These are phyloP conservation scores for Lethenteron reissneri DNA, from an alignment of 2,113 vertebrate genomes.

Conservation along the genomic window DNA sequence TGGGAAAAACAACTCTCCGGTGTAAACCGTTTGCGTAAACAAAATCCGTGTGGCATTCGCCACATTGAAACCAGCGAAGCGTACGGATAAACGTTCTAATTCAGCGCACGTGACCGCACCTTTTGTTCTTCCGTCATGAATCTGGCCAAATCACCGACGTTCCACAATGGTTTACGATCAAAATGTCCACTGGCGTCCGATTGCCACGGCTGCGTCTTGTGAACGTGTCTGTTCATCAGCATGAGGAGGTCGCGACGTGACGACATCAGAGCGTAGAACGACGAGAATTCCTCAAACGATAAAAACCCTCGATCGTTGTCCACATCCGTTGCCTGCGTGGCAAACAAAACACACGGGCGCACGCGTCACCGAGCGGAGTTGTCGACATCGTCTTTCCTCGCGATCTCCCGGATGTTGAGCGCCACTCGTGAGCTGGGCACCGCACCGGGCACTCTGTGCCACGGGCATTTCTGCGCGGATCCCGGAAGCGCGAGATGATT, in stretches of 20 bases:
- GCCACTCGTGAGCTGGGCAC: no score
- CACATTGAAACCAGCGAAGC: constrained; percentile 3
- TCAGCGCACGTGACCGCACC: constrained; percentile 21
- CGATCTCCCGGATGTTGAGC: no score
- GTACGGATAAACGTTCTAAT: no score
- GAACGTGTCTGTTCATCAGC: constrained; percentile 63
- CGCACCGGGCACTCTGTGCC: no score
- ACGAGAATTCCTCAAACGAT: constrained; percentile 78
- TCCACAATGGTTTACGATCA: constrained; percentile 18
- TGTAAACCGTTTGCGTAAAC: neutral
- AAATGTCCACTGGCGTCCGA: no score
- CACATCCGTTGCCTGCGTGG: constrained; percentile 68
- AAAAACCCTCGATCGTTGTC: constrained; percentile 81
- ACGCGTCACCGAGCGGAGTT: no score
- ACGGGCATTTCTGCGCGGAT: no score
- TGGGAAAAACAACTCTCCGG: constrained; percentile 19
- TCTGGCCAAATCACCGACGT: constrained; percentile 50
- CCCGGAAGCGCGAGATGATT: no score
- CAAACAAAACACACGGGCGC: neutral
- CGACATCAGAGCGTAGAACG: constrained; percentile 99
- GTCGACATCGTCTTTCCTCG: no score
- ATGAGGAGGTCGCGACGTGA: constrained; percentile 68
- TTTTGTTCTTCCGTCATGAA: constrained; percentile 73
- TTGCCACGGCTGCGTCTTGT: constrained; percentile 57
- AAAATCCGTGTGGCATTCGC: neutral